phyloP scores from a whole-genome alignment of 2,797 vertebrate genomes.

The Prunella strophiata region DNA sequence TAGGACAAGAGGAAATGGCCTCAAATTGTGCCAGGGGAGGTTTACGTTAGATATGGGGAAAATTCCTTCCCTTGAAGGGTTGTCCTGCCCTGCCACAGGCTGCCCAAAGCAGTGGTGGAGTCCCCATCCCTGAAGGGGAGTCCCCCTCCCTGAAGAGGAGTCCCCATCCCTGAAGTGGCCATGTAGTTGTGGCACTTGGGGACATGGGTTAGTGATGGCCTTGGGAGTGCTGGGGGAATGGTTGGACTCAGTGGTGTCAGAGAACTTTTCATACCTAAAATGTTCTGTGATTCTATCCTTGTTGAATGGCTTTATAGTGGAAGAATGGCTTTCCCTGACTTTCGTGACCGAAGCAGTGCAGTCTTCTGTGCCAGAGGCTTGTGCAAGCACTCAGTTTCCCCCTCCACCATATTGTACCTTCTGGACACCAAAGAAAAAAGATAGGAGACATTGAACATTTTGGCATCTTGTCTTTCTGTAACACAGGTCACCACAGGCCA shows the following conservation, averaged over 20 bases:
- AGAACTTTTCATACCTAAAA: neutral
- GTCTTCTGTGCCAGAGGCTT: neutral
- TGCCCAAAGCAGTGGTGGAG: neutral
- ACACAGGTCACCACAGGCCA: neutral
- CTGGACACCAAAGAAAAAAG: neutral
- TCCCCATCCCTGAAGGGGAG: neutral
- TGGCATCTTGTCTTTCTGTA: neutral
- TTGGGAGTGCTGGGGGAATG: neutral
- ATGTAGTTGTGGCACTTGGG: neutral
- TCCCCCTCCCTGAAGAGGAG: neutral
- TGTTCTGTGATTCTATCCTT: neutral
- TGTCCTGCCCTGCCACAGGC: neutral
- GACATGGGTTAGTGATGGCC: neutral
- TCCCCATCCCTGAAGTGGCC: neutral
- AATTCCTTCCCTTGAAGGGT: neutral
- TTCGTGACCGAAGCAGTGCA: neutral
- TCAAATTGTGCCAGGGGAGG: neutral
- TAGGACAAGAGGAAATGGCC: neutral
- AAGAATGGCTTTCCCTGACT: neutral
- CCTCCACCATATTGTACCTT: neutral
- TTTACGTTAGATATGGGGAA: neutral
- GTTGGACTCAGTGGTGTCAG: neutral
- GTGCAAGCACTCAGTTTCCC: fast-evolving
- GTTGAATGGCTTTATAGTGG: neutral
- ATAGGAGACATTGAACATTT: neutral